Conservation (phyloP, 2,797 vertebrate species). For the Silurus lanzhouensis region DNA sequence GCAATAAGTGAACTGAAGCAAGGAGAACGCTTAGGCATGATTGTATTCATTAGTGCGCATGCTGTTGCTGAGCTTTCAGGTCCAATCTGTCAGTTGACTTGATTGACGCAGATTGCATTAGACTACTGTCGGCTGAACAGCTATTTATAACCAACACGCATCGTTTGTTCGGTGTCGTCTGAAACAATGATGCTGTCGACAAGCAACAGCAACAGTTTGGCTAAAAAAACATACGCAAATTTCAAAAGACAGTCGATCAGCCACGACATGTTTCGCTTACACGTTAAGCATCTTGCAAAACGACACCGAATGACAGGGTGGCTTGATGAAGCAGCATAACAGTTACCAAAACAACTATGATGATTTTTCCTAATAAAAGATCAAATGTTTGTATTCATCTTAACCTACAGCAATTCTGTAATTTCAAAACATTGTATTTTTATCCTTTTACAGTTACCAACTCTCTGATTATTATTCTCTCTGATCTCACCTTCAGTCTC, state of each 20-base stretch:
- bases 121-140: slow-evolving; percentile 3
- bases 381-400: neutral
- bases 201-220: neutral
- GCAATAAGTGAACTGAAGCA: slow-evolving; percentile 21
- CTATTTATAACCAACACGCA: slow-evolving; percentile 1
- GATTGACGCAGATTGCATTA: slow-evolving; percentile 21
- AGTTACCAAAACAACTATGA: neutral
- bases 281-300: neutral
- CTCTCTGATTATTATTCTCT: too few relatives aligned
- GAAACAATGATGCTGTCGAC: neutral
- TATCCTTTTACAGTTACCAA: neutral
- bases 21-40: neutral
- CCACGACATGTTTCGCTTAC: neutral
- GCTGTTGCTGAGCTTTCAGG: slow-evolving; percentile 20
- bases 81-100: neutral
- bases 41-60: neutral
- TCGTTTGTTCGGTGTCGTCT: neutral
- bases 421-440: neutral
- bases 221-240: neutral
- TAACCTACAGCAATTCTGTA: neutral
- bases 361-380: neutral
- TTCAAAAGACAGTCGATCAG: neutral
- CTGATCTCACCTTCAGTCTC: too few relatives aligned
- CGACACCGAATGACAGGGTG: neutral
- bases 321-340: neutral